These are phyloP conservation scores for Cheilosia impressa DNA, from an alignment of 2,888 invertebrate species.

Conservation along the genomic window DNA sequence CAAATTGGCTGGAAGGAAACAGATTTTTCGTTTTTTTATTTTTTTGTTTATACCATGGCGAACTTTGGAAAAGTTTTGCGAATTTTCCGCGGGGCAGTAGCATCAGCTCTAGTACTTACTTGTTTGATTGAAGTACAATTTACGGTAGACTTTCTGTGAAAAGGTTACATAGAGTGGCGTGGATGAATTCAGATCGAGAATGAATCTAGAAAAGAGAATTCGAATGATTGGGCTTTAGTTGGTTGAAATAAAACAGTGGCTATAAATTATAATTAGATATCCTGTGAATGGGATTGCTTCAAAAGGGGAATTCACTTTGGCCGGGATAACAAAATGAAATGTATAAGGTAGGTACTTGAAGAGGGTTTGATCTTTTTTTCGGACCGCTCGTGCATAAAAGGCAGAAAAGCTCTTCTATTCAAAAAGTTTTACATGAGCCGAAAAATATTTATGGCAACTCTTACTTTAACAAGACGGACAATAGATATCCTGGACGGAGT, in stretches of 20 bases:
- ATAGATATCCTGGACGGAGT: too few species aligned
- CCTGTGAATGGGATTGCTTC: too few species aligned
- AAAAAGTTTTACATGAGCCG: too few species aligned
- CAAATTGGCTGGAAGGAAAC: slow-evolving; percentile 79
- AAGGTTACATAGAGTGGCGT: slow-evolving; percentile 82
- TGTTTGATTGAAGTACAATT: slow-evolving; percentile 83
- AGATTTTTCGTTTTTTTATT: slow-evolving; percentile 4
- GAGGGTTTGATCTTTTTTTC: too few species aligned
- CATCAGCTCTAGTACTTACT: slow-evolving; percentile 77
- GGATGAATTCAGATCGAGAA: slow-evolving; percentile 81
- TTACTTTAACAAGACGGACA: too few species aligned
- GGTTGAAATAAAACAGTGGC: not conserved
- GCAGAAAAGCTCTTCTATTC: too few species aligned
- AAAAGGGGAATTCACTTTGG: too few species aligned
- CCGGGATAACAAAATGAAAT: too few species aligned
- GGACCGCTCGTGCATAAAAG: too few species aligned
- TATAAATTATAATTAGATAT: too few species aligned
- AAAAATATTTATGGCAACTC: too few species aligned
- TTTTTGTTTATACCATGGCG: not conserved
- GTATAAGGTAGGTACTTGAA: too few species aligned
- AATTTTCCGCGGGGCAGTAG: not conserved
- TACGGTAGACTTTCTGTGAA: slow-evolving; percentile 81
- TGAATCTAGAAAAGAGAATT: slow-evolving; percentile 78
- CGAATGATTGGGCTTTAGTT: not conserved
- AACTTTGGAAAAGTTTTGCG: not conserved